Conservation (phyloP, 2,113 vertebrate genomes). For the Cryptoleucopteryx plumbea region DNA sequence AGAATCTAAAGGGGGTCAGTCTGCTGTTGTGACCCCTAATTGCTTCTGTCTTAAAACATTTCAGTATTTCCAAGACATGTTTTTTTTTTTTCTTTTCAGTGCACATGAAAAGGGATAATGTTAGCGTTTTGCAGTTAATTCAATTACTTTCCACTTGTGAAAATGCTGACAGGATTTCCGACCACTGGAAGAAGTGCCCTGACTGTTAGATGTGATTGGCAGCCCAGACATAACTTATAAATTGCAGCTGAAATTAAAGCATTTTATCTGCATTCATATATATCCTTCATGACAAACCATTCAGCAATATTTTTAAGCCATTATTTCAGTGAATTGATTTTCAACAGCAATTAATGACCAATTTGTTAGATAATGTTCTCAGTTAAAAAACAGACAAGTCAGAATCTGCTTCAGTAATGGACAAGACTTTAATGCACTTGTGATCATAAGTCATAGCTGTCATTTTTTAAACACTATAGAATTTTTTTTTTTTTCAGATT, state of each 20-base stretch:
- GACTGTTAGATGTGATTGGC: conserved; percentile 40
- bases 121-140: conserved; percentile 64
- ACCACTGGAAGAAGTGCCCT: background rate
- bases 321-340: conserved; percentile 46
- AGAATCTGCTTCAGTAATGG: background rate
- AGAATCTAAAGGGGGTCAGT: background rate
- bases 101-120: conserved; percentile 44
- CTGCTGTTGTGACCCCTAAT: conserved; percentile 20
- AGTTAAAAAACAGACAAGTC: background rate
- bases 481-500: background rate
- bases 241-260: conserved; percentile 47
- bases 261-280: background rate
- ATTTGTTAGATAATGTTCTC: conserved; percentile 33
- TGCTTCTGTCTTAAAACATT: conserved; percentile 58
- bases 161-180: conserved; percentile 58
- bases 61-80: background rate
- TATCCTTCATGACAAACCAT: background rate
- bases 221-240: conserved; percentile 50
- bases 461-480: background rate
- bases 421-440: background rate
- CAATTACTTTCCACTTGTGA: conserved; percentile 64
- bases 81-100: conserved; percentile 39
- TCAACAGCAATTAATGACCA: conserved; percentile 24
- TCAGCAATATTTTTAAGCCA: background rate
- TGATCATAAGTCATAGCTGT: background rate